These are phyloP conservation scores for Microtus pennsylvanicus DNA, from an alignment of 2,113 vertebrate species.

Conservation along the genomic window DNA sequence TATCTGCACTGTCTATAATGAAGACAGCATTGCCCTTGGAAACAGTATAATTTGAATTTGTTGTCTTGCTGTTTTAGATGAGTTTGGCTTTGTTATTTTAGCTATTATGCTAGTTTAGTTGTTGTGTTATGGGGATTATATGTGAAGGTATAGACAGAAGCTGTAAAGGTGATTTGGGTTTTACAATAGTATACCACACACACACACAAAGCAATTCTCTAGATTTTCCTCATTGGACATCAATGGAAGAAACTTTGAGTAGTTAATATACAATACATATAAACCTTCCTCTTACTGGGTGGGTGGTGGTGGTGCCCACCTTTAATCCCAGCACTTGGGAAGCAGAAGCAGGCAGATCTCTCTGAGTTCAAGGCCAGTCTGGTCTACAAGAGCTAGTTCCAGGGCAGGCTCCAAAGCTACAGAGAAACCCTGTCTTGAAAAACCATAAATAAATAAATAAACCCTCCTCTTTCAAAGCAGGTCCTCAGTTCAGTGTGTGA, in stretches of 20 bases:
- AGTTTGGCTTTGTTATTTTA: background rate
- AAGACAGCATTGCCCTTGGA: background rate
- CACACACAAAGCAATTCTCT: background rate
- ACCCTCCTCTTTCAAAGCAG: background rate
- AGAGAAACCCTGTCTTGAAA: no score
- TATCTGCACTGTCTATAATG: background rate
- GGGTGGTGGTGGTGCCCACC: rapidly evolving
- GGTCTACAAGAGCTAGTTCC: no score
- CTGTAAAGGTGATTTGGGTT: background rate
- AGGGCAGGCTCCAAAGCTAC: no score
- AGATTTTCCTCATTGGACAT: constrained; percentile 10
- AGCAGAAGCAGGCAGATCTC: no score
- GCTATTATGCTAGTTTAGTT: background rate
- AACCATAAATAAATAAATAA: no score
- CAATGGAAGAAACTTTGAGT: background rate
- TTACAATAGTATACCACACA: background rate
- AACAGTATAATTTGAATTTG: background rate
- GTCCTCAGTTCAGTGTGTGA: background rate
- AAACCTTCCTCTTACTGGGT: background rate
- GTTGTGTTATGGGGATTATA: background rate
- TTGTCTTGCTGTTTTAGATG: background rate
- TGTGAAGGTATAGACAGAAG: background rate
- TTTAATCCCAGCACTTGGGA: no score
- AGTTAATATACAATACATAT: background rate
- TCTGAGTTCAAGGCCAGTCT: no score